Evolutionary conservation across 2,888 invertebrate genomes (phyloP), one percentile per base, ranked within the genome.

Genomic region (Chrysotoxum bicinctum): DNA sequence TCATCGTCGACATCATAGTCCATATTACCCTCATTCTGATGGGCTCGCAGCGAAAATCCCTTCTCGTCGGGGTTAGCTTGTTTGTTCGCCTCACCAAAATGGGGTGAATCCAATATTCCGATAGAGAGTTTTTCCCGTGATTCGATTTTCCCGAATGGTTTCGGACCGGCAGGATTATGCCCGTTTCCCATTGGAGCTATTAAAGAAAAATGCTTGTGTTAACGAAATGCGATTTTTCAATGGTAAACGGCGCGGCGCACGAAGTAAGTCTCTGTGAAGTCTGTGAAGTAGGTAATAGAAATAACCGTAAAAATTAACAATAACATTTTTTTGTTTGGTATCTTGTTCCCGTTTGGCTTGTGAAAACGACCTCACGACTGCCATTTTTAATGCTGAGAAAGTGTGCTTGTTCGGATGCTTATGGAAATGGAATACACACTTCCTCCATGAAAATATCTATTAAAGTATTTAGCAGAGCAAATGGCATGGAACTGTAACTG

Each of bases 231-330:
- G 48, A 56, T 23, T 30, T 76, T 54, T 23, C 37, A 50, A 56
- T 56, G 32, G 60, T n/a, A 10, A 12, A 35, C 12, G 9, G 32
- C 30, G 14, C 21, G 12, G 12, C 37, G 4, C 1, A 12, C 12
- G 6, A 8, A n/a, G n/a, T 45, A 43, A 35, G 60, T 45, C 21
- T 35, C 14, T 58, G 58, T 14, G 23, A 37, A 79, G 70, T 72
- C 75, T 26, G 26, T 60, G 43, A 66, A 75, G 75, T 66, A 66
- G 50, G 66, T 64, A 70, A 80, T 80, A 54, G 75, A 72, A 72
- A 68, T 84, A 75, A 84, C 60, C 84, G 79, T 84, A 76, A 84
- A 84, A 84, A 75, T 72, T 79, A 84, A 84, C 66, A 75, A 68
- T 52, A 35, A 37, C 72, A 45, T 26, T 76, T 52, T 37, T 68